phyloP scores from a whole-genome alignment of 2,797 vertebrate species.

The Peromyscus aztecus region DNA sequence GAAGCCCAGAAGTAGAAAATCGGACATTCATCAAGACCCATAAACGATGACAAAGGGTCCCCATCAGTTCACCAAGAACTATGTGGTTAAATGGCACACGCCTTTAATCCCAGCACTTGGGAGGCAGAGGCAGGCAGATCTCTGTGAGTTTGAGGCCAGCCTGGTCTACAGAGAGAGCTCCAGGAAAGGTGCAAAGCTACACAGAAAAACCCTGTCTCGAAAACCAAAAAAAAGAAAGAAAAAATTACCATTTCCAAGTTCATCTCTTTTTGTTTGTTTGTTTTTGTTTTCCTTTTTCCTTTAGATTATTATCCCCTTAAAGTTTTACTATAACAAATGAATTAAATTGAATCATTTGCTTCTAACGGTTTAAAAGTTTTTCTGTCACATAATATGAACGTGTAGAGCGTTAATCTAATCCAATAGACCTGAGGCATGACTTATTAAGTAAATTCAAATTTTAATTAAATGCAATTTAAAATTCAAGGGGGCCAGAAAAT shows the following conservation, averaged over 20 bases:
- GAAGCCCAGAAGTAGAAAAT: not conserved
- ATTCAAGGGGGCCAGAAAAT: not conserved
- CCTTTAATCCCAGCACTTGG: too few relatives aligned
- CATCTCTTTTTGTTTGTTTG: not conserved
- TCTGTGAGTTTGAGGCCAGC: too few relatives aligned
- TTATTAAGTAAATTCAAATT: slow-evolving; percentile 48
- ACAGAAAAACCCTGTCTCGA: too few relatives aligned
- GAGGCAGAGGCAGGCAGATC: too few relatives aligned
- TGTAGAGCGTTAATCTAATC: not conserved
- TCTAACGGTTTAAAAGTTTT: not conserved
- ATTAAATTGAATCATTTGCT: slow-evolving; percentile 5
- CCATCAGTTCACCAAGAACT: not conserved
- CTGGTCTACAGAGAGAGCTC: too few relatives aligned
- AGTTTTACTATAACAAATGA: slow-evolving; percentile 33
- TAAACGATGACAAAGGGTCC: not conserved
- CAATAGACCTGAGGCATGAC: not conserved
- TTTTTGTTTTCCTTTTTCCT: not conserved
- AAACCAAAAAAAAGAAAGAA: too few relatives aligned
- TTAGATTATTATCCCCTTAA: not conserved
- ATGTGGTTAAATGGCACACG: not conserved
- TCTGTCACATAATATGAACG: slow-evolving; percentile 8
- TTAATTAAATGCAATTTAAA: slow-evolving; percentile 59
- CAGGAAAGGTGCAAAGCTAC: too few relatives aligned
- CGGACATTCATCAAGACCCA: not conserved
- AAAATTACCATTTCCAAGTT: not conserved